Conservation (phyloP, 2,888 invertebrate species). For the Eupithecia vulgata region DNA sequence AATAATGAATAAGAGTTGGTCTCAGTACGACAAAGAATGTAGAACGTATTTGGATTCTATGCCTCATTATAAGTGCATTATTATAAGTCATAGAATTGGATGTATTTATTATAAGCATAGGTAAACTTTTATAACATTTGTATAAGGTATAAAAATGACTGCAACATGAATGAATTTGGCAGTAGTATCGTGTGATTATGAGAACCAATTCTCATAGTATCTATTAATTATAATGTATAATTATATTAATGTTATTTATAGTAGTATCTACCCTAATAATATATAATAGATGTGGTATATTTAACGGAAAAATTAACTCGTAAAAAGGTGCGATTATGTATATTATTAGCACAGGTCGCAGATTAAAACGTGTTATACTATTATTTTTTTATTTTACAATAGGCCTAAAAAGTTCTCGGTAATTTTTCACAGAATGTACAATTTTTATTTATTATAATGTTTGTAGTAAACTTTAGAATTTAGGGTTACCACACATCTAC, state of each 20-base stretch:
- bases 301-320: slow-evolving; percentile 22
- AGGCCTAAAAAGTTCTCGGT: neutral
- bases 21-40: slow-evolving; percentile 80
- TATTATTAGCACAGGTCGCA: slow-evolving; percentile 17
- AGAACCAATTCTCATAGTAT: slow-evolving; percentile 28
- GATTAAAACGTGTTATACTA: slow-evolving; percentile 12
- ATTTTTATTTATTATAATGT: slow-evolving; percentile 43
- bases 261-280: slow-evolving; percentile 13
- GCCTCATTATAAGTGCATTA: slow-evolving; percentile 31
- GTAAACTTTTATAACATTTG: slow-evolving; percentile 36
- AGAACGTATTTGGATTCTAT: slow-evolving; percentile 34
- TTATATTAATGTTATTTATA: slow-evolving; percentile 18
- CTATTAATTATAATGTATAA: slow-evolving; percentile 17
- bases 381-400: slow-evolving; percentile 1
- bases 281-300: slow-evolving; percentile 20
- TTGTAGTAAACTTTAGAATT: slow-evolving; percentile 36
- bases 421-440: slow-evolving; percentile 39
- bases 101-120: slow-evolving; percentile 31
- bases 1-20: slow-evolving; percentile 62
- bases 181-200: slow-evolving; percentile 33
- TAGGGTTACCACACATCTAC: slow-evolving; percentile 50
- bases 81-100: slow-evolving; percentile 7
- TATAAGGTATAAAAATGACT: slow-evolving; percentile 36
- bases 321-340: slow-evolving; percentile 27
- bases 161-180: slow-evolving; percentile 34